Evolutionary conservation across 1,140 invertebrate species (phyloP).

Genomic region (Habropoda laboriosa): DNA sequence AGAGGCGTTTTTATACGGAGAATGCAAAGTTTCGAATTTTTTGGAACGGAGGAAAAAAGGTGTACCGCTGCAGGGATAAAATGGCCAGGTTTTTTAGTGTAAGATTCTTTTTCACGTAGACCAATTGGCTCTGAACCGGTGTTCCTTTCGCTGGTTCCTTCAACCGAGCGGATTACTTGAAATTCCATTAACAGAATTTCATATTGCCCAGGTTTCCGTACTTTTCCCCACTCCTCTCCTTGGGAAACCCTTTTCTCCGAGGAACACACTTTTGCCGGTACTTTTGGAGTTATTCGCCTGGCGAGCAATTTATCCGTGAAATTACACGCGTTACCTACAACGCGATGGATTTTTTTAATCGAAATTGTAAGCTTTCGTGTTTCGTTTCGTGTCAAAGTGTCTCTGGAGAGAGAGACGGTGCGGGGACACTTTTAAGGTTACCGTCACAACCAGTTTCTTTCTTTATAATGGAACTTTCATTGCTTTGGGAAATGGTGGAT

Average conservation of each 20-base stretch:
- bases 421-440: no score
- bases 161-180: background rate
- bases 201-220: background rate
- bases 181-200: slow-evolving; percentile 23
- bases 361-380: no score
- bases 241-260: no score
- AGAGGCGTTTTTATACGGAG: background rate
- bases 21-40: background rate
- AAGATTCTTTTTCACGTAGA: background rate
- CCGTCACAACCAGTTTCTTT: no score
- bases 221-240: background rate
- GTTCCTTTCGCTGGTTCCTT: background rate
- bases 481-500: no score
- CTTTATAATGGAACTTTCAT: no score
- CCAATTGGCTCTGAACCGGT: background rate
- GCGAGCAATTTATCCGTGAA: background rate
- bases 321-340: background rate
- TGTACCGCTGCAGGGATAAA: background rate
- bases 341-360: no score
- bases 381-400: no score
- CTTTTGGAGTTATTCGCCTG: background rate
- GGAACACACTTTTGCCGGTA: background rate
- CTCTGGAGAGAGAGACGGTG: no score
- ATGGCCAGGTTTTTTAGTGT: background rate
- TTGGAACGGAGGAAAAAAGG: no score